These are phyloP conservation scores for Lasioglossum pauxillum DNA, from an alignment of 2,888 invertebrate species.

Conservation along the genomic window DNA sequence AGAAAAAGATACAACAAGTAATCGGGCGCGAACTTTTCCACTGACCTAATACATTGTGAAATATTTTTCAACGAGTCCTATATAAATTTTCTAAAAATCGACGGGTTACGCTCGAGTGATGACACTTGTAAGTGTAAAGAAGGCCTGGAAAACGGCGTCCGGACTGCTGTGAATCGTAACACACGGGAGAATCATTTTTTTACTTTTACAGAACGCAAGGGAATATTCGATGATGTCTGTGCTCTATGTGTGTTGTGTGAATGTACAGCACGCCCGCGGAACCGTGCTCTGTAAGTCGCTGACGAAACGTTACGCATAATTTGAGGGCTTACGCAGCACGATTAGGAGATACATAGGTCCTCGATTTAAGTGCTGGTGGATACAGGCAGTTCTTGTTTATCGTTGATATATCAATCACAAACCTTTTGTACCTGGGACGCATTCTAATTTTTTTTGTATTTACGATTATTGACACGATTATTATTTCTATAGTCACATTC, in stretches of 20 bases:
- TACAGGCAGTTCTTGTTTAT: conserved; percentile 15
- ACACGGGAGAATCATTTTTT: conserved; percentile 52
- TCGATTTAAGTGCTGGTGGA: conserved; percentile 18
- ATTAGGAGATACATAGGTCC: conserved; percentile 23
- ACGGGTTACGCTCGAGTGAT: background rate
- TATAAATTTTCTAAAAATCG: background rate
- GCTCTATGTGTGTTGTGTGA: conserved; percentile 41
- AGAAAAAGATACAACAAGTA: background rate
- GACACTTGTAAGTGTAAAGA: background rate
- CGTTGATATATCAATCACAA: background rate
- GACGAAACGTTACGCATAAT: conserved; percentile 35
- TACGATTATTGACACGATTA: background rate
- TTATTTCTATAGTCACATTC: background rate
- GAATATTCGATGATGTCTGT: conserved; percentile 36
- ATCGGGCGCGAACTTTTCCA: background rate
- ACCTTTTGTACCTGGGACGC: background rate
- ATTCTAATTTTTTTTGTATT: background rate
- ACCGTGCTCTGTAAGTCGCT: conserved; percentile 47
- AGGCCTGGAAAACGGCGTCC: background rate
- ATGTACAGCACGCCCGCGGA: conserved; percentile 40
- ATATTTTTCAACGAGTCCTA: background rate
- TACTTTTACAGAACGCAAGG: conserved; percentile 58
- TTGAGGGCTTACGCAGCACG: conserved; percentile 48
- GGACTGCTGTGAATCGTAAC: conserved; percentile 52
- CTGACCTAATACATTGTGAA: background rate